These are phyloP conservation scores for Ramphastos sulfuratus DNA, from an alignment of 2,113 vertebrate genomes.

Conservation along the genomic window DNA sequence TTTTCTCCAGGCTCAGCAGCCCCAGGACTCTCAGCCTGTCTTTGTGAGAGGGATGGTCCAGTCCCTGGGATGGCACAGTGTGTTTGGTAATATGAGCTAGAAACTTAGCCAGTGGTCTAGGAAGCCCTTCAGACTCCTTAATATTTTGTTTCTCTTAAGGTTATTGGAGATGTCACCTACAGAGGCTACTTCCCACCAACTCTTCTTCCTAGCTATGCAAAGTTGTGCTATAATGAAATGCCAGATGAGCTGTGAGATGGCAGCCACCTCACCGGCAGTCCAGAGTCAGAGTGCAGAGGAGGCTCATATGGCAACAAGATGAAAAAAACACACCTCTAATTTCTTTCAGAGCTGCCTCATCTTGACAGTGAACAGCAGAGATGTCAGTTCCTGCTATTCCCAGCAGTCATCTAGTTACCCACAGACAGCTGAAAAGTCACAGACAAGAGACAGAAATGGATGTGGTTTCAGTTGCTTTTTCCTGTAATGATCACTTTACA, in stretches of 20 bases:
- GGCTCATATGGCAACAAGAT: background rate
- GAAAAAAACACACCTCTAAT: background rate
- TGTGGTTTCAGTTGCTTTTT: background rate
- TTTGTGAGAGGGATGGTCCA: background rate
- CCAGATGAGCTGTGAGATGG: background rate
- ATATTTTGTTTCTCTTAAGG: background rate
- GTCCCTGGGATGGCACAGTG: background rate
- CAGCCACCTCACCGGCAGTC: accelerated
- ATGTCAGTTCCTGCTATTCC: background rate
- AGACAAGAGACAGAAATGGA: background rate
- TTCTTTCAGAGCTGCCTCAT: background rate
- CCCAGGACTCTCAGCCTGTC: background rate
- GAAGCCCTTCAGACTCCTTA: background rate
- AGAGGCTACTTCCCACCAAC: background rate
- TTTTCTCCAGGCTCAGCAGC: background rate
- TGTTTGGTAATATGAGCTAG: background rate
- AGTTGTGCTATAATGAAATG: background rate
- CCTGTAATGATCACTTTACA: background rate
- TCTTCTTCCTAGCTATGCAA: background rate
- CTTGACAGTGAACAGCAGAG: background rate
- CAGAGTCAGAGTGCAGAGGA: accelerated
- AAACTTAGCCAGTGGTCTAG: background rate
- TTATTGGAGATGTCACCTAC: background rate
- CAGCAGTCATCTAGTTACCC: background rate
- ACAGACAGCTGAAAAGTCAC: background rate